Percentiles rank a stretch among this genome's conserved stretches.
Conservation (phyloP, 2,888 invertebrate species). For the Zygothrica quintamaculata region DNA sequence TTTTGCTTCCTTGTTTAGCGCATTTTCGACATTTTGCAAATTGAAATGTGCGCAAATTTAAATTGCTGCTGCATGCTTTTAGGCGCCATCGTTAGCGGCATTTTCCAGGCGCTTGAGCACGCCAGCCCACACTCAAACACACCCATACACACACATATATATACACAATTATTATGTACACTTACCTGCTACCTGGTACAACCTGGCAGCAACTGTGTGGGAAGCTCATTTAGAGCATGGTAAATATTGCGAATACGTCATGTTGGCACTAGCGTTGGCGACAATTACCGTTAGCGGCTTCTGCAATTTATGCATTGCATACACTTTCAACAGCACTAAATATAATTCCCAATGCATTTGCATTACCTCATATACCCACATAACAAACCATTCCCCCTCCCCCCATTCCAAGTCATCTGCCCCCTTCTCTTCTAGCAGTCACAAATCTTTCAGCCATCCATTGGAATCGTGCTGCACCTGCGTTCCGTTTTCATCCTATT, state of each 20-base stretch:
- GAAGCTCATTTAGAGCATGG: slow-evolving; percentile 68
- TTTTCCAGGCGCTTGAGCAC: slow-evolving; percentile 76
- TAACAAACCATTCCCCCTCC: slow-evolving; percentile 8
- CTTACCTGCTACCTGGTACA: no score
- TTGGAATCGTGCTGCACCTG: not conserved
- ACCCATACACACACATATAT: slow-evolving; percentile 3
- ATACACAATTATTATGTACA: no score
- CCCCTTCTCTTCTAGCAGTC: not conserved
- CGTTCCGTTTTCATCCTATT: not conserved
- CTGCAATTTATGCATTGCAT: slow-evolving; percentile 70
- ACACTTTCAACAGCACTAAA: slow-evolving; percentile 43
- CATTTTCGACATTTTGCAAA: slow-evolving; percentile 64
- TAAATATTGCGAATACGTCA: slow-evolving; percentile 77
- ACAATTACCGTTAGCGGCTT: slow-evolving; percentile 74
- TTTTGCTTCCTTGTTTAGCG: slow-evolving; percentile 46
- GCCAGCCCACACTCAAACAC: slow-evolving; percentile 23
- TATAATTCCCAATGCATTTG: slow-evolving; percentile 65
- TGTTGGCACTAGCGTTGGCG: slow-evolving; percentile 66
- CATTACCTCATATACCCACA: not conserved
- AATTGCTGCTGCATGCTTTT: slow-evolving; percentile 73
- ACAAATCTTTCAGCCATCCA: not conserved
- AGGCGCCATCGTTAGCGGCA: slow-evolving; percentile 74
- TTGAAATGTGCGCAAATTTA: slow-evolving; percentile 73
- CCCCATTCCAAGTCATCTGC: slow-evolving; percentile 2
- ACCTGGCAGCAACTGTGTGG: not conserved